These are phyloP conservation scores for Ypsolopha sequella DNA, from an alignment of 2,888 invertebrate species.

Conservation along the genomic window DNA sequence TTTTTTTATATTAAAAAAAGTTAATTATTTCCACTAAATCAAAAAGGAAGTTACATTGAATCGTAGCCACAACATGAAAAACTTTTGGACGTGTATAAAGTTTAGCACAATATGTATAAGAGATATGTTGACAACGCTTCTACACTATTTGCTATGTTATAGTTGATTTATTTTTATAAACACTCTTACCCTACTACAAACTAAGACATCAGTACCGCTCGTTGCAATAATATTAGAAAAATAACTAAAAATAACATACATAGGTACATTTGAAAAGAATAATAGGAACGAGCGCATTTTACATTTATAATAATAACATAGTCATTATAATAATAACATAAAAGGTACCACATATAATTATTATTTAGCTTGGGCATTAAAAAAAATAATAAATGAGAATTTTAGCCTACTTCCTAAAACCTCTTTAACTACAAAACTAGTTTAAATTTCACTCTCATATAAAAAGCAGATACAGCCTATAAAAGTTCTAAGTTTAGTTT, in stretches of 20 bases:
- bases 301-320: slow-evolving; percentile 13
- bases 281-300: slow-evolving; percentile 35
- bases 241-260: slow-evolving; percentile 10
- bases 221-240: slow-evolving; percentile 14
- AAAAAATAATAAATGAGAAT: slow-evolving; percentile 29
- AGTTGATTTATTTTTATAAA: slow-evolving; percentile 18
- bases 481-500: background rate
- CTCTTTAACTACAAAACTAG: background rate
- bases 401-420: slow-evolving; percentile 16
- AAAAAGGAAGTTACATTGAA: slow-evolving; percentile 11
- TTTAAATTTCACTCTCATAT: background rate
- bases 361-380: slow-evolving; percentile 16
- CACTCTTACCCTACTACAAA: slow-evolving; percentile 24
- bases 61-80: slow-evolving; percentile 10
- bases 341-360: slow-evolving; percentile 10
- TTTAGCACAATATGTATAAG: slow-evolving; percentile 10
- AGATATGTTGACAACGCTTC: slow-evolving; percentile 2
- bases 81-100: slow-evolving; percentile 20
- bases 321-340: slow-evolving; percentile 13
- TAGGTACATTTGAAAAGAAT: slow-evolving; percentile 10
- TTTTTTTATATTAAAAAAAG: too few relatives aligned
- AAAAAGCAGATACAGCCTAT: background rate
- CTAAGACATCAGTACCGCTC: slow-evolving; percentile 34
- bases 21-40: slow-evolving; percentile 11
- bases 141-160: background rate